Conservation (phyloP, 2,888 invertebrate genomes). For the Polymixis flavicincta region DNA sequence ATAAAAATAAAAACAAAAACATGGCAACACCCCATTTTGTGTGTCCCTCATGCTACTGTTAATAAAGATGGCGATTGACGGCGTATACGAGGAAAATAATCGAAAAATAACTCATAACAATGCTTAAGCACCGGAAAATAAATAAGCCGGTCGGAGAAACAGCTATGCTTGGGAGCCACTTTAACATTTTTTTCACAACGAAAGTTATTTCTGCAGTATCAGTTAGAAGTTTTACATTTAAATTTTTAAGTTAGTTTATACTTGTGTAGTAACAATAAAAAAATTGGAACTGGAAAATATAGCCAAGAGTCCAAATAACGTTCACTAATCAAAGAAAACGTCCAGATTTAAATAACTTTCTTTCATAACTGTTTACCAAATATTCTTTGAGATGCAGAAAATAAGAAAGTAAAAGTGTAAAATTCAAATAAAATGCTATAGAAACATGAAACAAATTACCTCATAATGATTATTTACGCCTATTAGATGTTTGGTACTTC, state of each 20-base stretch:
- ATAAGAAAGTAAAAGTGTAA: background rate
- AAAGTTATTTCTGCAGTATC: constrained; percentile 42
- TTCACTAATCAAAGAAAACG: background rate
- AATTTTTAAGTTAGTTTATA: background rate
- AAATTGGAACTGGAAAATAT: background rate
- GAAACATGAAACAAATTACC: background rate
- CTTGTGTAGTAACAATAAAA: background rate
- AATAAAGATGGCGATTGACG: constrained; percentile 44
- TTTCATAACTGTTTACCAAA: background rate
- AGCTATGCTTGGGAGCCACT: constrained; percentile 40
- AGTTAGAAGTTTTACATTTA: constrained; percentile 19
- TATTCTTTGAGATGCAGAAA: background rate
- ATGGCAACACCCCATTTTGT: constrained; percentile 34
- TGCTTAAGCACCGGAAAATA: constrained; percentile 62
- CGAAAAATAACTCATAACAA: constrained; percentile 58
- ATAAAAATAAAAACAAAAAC: constrained; percentile 40
- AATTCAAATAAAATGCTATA: background rate
- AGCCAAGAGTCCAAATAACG: background rate
- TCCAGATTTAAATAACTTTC: background rate
- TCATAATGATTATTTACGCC: no score
- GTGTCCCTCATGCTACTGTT: constrained; percentile 39
- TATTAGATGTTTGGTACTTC: background rate
- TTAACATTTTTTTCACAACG: constrained; percentile 42
- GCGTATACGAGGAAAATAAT: constrained; percentile 51
- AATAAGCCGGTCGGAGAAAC: constrained; percentile 45